Percentiles rank a stretch among this genome's conserved stretches.
These are phyloP conservation scores for Salticus scenicus DNA, from an alignment of 2,888 invertebrate species.

Conservation along the genomic window DNA sequence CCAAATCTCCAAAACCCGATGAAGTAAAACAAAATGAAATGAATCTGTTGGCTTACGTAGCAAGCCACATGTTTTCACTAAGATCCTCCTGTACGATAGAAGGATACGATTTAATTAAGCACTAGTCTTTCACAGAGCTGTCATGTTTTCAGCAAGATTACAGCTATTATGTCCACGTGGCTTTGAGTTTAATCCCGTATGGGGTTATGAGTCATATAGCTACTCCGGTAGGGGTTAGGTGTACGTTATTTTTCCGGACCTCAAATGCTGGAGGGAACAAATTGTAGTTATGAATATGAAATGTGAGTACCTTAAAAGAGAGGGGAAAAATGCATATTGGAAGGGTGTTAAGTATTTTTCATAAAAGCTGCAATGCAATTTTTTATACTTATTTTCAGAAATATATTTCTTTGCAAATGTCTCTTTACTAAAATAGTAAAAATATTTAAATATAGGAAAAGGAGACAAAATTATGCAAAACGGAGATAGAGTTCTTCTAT, in stretches of 20 bases:
- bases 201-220: constrained; percentile 31
- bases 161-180: constrained; percentile 50
- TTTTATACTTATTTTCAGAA: no score
- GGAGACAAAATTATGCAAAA: no score
- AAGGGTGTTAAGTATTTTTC: no score
- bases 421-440: no score
- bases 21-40: constrained; percentile 34
- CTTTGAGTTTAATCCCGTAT: constrained; percentile 41
- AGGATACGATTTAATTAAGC: constrained; percentile 64
- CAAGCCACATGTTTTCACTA: constrained; percentile 9
- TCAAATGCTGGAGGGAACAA: not conserved
- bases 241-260: not conserved
- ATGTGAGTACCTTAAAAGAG: not conserved
- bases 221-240: not conserved
- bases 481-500: no score
- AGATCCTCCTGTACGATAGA: constrained; percentile 48
- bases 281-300: constrained; percentile 1
- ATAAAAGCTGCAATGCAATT: no score
- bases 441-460: no score
- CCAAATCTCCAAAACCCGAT: no score
- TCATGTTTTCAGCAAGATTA: constrained; percentile 56
- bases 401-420: no score
- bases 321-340: no score
- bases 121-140: constrained; percentile 60
- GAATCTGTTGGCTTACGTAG: not conserved